phyloP scores from a whole-genome alignment of 2,113 vertebrate genomes.

The Brachyhypopomus occidentalis region DNA sequence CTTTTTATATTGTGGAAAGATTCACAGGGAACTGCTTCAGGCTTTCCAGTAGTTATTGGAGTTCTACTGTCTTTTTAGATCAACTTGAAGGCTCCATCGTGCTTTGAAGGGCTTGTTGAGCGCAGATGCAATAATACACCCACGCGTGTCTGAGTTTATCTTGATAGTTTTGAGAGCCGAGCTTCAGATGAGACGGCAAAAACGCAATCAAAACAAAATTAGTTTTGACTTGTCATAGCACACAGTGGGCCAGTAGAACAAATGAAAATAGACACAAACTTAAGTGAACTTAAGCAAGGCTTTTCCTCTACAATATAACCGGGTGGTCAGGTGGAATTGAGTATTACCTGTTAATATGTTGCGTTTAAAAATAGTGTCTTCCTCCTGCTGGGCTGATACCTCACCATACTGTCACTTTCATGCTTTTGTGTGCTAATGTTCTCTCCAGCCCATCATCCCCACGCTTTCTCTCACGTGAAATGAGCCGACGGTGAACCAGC shows the following conservation, averaged over 20 bases:
- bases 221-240: too few relatives aligned
- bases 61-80: constrained; percentile 29
- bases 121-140: constrained; percentile 5
- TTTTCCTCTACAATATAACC: too few relatives aligned
- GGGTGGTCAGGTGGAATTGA: too few relatives aligned
- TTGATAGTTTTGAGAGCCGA: constrained; percentile 24
- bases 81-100: constrained; percentile 8
- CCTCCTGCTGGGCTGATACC: too few relatives aligned
- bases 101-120: constrained; percentile 28
- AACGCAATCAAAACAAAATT: too few relatives aligned
- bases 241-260: too few relatives aligned
- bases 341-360: too few relatives aligned
- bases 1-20: constrained; percentile 10
- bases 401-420: too few relatives aligned
- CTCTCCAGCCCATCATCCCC: background rate
- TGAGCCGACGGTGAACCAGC: background rate
- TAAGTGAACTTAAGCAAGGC: background rate
- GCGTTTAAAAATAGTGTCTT: too few relatives aligned
- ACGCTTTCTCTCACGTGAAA: background rate
- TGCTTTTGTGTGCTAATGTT: background rate
- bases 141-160: constrained; percentile 28
- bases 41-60: constrained; percentile 37
- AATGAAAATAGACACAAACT: constrained; percentile 3
- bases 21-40: constrained; percentile 1
- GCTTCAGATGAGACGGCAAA: too few relatives aligned